Evolutionary conservation across 2,113 vertebrate species (phyloP), one percentile per base, ranked within the genome.

Genomic region (Nothocercus julius): DNA sequence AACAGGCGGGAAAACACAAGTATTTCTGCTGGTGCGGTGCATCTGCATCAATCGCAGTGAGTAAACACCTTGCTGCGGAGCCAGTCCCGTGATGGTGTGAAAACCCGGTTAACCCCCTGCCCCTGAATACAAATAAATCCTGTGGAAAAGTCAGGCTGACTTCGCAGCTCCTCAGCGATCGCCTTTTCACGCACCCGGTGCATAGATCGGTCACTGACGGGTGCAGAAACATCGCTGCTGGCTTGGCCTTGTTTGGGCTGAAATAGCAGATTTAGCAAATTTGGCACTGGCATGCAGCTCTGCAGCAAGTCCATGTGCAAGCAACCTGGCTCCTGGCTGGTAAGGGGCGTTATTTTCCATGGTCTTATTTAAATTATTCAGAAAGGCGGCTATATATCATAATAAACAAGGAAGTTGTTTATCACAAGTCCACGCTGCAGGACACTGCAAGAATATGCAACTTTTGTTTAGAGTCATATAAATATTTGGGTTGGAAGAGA

Each of bases 401-500:
- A 4, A 32, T 17, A 68, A 24, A 38, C 30, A 78, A 28, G 56
- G 27, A 17, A 40, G 61, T 13, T 87, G 28, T 51, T 93, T 5
- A 6, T 21, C 13, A 3, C 54, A 36, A 32, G 34, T 16, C 66
- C n/a, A 1, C 3, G 0, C 6, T n/a, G 36, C 77, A 56, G 53
- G 38, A 7, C 32, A 3, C 61, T 30, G 3, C 42, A 32, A 69
- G n/a, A 36, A 9, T 9, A 45, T 47, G 64, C 44, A 24, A 3
- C 75, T 80, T 75, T 74, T 32, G 16, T 92, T 79, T 44, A 82
- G 80, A 36, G 81, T 84, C 38, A 1, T 59, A n/a, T 86, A 95
- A 96, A 94, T 94, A 92, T 95, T 94, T 94, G 77, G 56, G 14
- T 86, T 94, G 92, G 86, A 89, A 81, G 61, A 66, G 70, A 84